Percentiles rank a stretch among this genome's conserved stretches.
Evolutionary conservation across 1,140 invertebrate genomes (phyloP).

Genomic region (Aphelenchoides avenae): DNA sequence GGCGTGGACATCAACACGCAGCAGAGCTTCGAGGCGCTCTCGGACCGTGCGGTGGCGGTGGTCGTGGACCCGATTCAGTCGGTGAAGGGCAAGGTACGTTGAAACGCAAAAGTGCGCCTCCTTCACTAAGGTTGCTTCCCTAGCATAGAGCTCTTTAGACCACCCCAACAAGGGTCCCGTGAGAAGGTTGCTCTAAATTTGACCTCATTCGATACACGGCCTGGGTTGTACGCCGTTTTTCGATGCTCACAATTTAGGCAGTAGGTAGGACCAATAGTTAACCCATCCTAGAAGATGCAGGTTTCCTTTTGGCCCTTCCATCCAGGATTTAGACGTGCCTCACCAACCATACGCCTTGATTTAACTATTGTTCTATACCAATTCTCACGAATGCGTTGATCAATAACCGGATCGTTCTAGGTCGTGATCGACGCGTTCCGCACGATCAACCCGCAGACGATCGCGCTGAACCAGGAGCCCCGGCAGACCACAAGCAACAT

Average conservation of each 20-base stretch:
- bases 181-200: neutral
- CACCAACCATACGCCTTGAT: neutral
- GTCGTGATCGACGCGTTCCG: constrained; percentile 66
- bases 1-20: constrained; percentile 97
- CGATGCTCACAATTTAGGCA: too few relatives aligned
- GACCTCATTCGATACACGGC: too few relatives aligned
- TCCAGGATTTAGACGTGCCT: too few relatives aligned
- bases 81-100: constrained; percentile 78
- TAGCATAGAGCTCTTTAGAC: constrained; percentile 10
- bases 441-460: constrained; percentile 97
- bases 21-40: constrained; percentile 96
- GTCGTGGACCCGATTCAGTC: constrained; percentile 99
- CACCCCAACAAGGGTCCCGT: neutral
- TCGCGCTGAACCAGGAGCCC: constrained; percentile 96
- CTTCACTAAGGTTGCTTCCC: neutral
- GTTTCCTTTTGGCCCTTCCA: neutral
- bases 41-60: constrained; percentile 94
- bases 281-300: too few relatives aligned
- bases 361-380: neutral
- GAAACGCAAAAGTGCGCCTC: too few relatives aligned
- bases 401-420: constrained; percentile 70
- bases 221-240: too few relatives aligned
- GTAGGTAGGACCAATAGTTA: too few relatives aligned
- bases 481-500: constrained; percentile 97
- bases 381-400: constrained; percentile 74